Percentiles rank a stretch among this genome's conserved stretches.
phyloP scores from a whole-genome alignment of 2,888 invertebrate species.

The Mylabris sibirica region DNA sequence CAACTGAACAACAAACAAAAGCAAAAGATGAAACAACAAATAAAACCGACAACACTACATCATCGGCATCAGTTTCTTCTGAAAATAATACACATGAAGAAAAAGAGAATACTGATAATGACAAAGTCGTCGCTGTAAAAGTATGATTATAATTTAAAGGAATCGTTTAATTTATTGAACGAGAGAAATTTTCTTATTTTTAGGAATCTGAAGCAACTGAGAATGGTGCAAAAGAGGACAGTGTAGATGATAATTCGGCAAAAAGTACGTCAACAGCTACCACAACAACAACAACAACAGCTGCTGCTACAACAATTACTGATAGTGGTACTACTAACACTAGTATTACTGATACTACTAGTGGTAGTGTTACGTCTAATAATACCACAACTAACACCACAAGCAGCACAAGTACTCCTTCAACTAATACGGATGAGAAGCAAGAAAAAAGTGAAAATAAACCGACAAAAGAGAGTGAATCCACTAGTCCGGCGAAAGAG shows the following conservation, averaged over 20 bases:
- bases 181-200: constrained; percentile 16
- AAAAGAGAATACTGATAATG: constrained; percentile 55
- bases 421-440: constrained; percentile 43
- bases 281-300: constrained; percentile 41
- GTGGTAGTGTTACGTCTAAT: neutral
- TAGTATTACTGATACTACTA: neutral
- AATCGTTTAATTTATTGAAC: neutral
- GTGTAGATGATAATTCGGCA: constrained; percentile 44
- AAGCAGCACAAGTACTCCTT: constrained; percentile 39
- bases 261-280: constrained; percentile 45
- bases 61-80: constrained; percentile 36
- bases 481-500: constrained; percentile 47
- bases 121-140: constrained; percentile 53
- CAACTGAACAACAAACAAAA: constrained; percentile 52
- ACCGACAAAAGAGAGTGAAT: constrained; percentile 44
- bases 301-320: constrained; percentile 17
- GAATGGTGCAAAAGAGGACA: constrained; percentile 58
- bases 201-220: constrained; percentile 54
- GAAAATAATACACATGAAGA: constrained; percentile 54
- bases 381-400: constrained; percentile 17
- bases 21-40: constrained; percentile 46
- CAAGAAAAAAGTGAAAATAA: constrained; percentile 49
- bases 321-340: neutral
- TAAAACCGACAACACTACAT: constrained; percentile 39
- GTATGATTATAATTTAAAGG: constrained; percentile 23